Evolutionary conservation across 1,140 invertebrate genomes (phyloP), one percentile per base, ranked within the genome.

Genomic region (Solen grandis): DNA sequence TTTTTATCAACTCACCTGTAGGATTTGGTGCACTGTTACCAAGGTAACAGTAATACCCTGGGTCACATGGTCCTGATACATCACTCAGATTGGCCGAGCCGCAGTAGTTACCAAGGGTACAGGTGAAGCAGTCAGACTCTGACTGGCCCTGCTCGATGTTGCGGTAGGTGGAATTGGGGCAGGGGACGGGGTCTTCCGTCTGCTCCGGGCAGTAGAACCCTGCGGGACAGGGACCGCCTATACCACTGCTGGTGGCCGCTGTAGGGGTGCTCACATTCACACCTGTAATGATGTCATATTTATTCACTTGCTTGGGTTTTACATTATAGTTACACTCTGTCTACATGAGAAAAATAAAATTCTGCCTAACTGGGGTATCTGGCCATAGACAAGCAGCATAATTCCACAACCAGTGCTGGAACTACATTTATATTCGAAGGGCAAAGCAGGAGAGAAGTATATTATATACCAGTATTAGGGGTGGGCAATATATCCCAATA

Each of bases 181-280:
- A 91, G 0, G 85, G 75, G 5, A 82, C 78, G 0, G 90, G 90
- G 59, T 88, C 88, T 36, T 88, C 86, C 2, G 90, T 91, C 35
- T 87, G 81, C 50, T 62, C 4, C 19, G 84, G 84, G 73, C 90
- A 91, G 83, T 91, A 90, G 65, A 84, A 85, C 25, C 90, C 90
- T 10, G 84, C 31, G 14, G 90, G 89, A 66, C 90, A 91, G 1
- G 89, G 89, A 16, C 90, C 90, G 22, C 90, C 90, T 8, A 89
- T 59, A 25, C 88, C 89, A 54, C 82, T 89, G 19, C 89, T 84
- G 2, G 88, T 89, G 16, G 68, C 84, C 22, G 77, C 25, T 29
- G 90, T 90, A 25, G 90, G 90, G 0, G 84, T 84, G 55, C 87
- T 88, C 2, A 87, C 85, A 79, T 88, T 90, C n/a, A 87, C 85